Base-by-base conservation (phyloP, 2,888 invertebrate genomes). In the Brenthis hecate region DNA sequence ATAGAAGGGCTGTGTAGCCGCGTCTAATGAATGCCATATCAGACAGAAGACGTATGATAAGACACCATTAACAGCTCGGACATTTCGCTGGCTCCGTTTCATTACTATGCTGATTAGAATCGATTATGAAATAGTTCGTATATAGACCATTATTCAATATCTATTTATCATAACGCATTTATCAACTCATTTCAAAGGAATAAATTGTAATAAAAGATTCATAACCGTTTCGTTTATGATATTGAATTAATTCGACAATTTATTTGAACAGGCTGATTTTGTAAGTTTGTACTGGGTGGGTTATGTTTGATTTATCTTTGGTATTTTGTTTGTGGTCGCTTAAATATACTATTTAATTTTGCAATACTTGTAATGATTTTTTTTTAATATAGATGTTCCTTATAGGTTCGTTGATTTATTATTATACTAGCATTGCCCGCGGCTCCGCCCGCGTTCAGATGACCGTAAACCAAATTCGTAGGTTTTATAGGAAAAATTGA, bases 111-210 rank as follows among this genome's bases (percentile, higher is more conserved):
- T 72, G 74, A 74, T 73, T 74, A 73, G 68, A 73, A 75, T 69
- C 69, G 69, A 71, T 75, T 74, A 73, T 72, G 74, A 73, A 73
- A 71, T 66, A 51, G 67, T 50, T 56, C 62, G 66, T 66, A 73
- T 73, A 74, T 65, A 74, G 61, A 61, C 72, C 66, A 70, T 74
- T 72, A 73, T 74, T 72, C 74, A 71, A 74, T 72, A 74, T 68
- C 71, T 72, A 68, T 73, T 75, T 75, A 74, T 69, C 70, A 74
- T 72, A 73, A 67, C 54, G 66, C 68, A 74, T 74, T 73, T 70
- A 73, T 71, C 68, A 70, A 55, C 56, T 62, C 57, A 73, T 71
- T 71, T 68, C 65, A 63, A 68, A 64, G 69, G 69, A 69, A 67
- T 73, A 64, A 68, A 70, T 65, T 56, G n/a, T 67, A 62, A 65